These are phyloP conservation scores for Hafferia zeledoni DNA, from an alignment of 2,797 vertebrate genomes.

Conservation along the genomic window DNA sequence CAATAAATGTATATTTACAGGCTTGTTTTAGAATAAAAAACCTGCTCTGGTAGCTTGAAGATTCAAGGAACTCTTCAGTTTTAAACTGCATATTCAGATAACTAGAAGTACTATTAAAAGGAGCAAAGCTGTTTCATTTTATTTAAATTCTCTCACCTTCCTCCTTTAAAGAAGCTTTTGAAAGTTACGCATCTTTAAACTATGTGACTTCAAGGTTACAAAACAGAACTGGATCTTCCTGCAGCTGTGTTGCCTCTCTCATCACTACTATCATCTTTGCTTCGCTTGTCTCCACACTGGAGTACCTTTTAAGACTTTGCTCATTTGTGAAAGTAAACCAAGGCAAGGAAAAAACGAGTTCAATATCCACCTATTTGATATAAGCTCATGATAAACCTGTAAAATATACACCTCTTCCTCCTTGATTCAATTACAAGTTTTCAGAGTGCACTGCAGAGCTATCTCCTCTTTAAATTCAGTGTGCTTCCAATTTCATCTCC, in stretches of 20 bases:
- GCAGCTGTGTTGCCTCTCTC: neutral
- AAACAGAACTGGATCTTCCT: neutral
- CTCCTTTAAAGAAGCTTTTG: neutral
- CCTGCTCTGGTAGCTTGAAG: neutral
- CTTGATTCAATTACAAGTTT: neutral
- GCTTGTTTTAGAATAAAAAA: neutral
- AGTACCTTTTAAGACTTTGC: neutral
- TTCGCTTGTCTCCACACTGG: neutral
- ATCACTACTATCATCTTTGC: neutral
- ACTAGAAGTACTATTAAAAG: neutral
- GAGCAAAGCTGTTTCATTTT: neutral
- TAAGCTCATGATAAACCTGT: neutral
- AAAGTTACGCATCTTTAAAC: neutral
- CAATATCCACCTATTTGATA: neutral
- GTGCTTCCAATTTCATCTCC: neutral
- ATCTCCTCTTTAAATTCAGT: neutral
- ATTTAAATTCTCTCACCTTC: neutral
- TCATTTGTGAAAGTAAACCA: neutral
- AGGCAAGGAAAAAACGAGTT: neutral
- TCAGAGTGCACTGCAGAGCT: neutral
- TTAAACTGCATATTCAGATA: neutral
- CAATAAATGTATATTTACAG: neutral
- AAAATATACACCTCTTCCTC: neutral
- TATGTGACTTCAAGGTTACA: neutral
- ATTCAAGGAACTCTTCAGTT: neutral